phyloP scores from a whole-genome alignment of 2,113 vertebrate genomes.

The Cavia aperea region DNA sequence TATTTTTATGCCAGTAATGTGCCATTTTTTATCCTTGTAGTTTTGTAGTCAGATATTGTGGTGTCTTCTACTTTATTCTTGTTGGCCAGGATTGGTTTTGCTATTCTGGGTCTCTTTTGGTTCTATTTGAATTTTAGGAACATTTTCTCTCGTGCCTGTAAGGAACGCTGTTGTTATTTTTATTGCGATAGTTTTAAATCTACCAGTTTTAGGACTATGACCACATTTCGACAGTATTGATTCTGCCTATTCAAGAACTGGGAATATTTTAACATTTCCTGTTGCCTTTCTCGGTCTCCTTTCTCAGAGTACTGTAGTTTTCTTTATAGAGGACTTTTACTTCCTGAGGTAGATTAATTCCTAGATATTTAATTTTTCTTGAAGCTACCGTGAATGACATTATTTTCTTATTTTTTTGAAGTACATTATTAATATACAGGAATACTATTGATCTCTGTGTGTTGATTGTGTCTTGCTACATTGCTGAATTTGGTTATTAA shows the following conservation, averaged over 20 bases:
- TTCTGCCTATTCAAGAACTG: background rate
- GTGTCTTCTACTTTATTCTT: background rate
- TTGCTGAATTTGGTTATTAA: background rate
- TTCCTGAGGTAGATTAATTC: background rate
- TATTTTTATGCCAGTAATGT: background rate
- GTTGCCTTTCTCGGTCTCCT: background rate
- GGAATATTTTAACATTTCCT: background rate
- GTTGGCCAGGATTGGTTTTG: background rate
- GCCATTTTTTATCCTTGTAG: background rate
- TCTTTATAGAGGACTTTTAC: background rate
- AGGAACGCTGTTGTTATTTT: background rate
- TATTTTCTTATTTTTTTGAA: background rate
- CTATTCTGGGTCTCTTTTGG: background rate
- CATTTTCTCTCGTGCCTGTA: background rate
- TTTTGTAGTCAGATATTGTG: background rate
- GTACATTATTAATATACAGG: background rate
- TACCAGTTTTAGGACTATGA: background rate
- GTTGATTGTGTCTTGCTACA: background rate
- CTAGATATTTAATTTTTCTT: background rate
- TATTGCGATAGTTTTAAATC: background rate
- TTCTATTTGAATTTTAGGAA: background rate
- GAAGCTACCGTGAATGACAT: no score
- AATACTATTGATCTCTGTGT: background rate
- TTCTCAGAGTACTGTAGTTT: background rate
- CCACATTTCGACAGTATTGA: background rate